Percentiles rank a stretch among this genome's conserved stretches.
Evolutionary conservation across 2,797 vertebrate genomes (phyloP).

Genomic region (Brachyalestes nurse): DNA sequence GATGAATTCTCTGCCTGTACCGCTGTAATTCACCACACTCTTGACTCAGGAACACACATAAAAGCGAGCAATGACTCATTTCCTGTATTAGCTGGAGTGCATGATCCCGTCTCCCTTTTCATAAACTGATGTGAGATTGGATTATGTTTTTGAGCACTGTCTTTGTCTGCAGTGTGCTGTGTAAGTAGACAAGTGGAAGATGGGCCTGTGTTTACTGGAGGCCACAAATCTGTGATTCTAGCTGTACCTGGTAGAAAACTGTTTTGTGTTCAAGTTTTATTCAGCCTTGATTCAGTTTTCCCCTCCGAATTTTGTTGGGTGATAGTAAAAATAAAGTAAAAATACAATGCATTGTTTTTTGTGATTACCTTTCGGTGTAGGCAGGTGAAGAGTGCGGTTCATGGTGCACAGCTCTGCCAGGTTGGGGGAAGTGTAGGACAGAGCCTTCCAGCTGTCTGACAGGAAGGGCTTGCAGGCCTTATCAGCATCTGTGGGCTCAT

Average conservation of each 20-base stretch:
- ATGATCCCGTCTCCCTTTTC: background rate
- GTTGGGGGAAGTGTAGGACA: conserved; percentile 88
- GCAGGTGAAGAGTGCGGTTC: conserved; percentile 80
- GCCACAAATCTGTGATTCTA: background rate
- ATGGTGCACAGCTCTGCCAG: conserved; percentile 85
- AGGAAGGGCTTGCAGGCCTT: conserved; percentile 90
- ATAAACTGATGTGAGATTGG: background rate
- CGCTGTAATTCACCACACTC: background rate
- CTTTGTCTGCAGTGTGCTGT: background rate
- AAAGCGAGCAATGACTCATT: conserved; percentile 14
- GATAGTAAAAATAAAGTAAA: background rate
- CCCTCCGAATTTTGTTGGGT: background rate
- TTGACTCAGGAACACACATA: background rate
- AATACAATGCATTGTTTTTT: background rate
- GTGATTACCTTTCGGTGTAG: conserved; percentile 79
- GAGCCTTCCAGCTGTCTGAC: conserved; percentile 87
- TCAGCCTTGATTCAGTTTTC: background rate
- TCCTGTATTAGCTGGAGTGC: conserved; percentile 1
- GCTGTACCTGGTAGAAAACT: background rate
- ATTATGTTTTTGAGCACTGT: conserved; percentile 12
- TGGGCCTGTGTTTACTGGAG: background rate
- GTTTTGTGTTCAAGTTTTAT: background rate
- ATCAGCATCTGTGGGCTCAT: conserved; percentile 87
- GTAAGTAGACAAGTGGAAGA: background rate
- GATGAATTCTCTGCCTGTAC: background rate